phyloP scores from a whole-genome alignment of 2,888 invertebrate genomes.

The Nomada ruficornis region DNA sequence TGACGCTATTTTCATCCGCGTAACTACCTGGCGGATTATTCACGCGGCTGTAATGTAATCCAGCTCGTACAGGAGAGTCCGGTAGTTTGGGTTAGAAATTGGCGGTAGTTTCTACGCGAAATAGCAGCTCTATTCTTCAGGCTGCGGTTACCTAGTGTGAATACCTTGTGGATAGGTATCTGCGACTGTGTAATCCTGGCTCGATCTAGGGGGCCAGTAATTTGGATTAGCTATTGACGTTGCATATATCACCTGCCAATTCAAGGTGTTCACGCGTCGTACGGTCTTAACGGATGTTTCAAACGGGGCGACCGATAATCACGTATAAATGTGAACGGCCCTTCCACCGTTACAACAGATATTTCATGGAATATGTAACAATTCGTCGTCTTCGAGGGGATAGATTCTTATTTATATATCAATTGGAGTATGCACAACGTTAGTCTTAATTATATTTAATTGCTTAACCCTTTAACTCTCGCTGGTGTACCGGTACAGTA shows the following conservation, averaged over 20 bases:
- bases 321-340: conserved; percentile 28
- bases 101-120: conserved; percentile 67
- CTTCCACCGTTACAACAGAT: neutral
- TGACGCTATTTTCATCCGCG: conserved; percentile 64
- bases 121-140: conserved; percentile 68
- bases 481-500: too few relatives aligned
- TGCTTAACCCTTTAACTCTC: too few relatives aligned
- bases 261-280: conserved; percentile 50
- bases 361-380: neutral
- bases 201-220: conserved; percentile 52
- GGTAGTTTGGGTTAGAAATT: conserved; percentile 67
- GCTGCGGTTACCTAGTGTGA: conserved; percentile 62
- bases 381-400: too few relatives aligned
- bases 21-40: conserved; percentile 69
- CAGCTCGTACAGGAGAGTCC: conserved; percentile 56
- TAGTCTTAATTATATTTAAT: too few relatives aligned
- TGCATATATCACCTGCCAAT: conserved; percentile 58
- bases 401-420: too few relatives aligned
- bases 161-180: conserved; percentile 65
- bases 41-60: conserved; percentile 69
- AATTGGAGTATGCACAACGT: too few relatives aligned
- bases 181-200: conserved; percentile 64
- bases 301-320: conserved; percentile 37
- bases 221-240: conserved; percentile 66
- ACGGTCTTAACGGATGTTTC: conserved; percentile 38